phyloP scores from a whole-genome alignment of 2,113 vertebrate genomes.

The Picathartes gymnocephalus region DNA sequence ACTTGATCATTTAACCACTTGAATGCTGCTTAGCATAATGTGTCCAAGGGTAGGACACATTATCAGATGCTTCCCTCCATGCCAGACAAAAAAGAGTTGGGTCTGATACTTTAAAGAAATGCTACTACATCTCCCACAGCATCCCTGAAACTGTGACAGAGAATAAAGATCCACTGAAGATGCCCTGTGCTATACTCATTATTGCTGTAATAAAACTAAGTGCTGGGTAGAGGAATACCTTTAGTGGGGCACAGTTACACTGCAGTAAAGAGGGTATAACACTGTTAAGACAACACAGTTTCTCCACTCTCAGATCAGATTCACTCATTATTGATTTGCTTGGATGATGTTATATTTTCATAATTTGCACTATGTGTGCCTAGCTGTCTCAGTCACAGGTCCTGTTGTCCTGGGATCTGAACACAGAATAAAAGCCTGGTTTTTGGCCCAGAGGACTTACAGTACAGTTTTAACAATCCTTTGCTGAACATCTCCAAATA shows the following conservation, averaged over 20 bases:
- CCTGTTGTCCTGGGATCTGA: not conserved
- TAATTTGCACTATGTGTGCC: not conserved
- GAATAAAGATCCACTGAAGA: not conserved
- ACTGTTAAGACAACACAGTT: not conserved
- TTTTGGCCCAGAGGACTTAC: not conserved
- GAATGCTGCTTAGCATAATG: not conserved
- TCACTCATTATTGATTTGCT: not conserved
- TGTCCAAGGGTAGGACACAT: not conserved
- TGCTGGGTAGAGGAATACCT: not conserved
- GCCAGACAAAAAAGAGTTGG: not conserved
- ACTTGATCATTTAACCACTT: conserved; percentile 25
- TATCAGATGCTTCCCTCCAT: not conserved
- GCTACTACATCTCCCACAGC: not conserved
- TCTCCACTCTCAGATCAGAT: not conserved
- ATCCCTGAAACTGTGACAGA: not conserved
- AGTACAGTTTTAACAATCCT: not conserved
- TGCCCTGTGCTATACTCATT: not conserved
- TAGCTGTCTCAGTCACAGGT: not conserved
- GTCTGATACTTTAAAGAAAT: not conserved
- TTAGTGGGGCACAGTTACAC: not conserved
- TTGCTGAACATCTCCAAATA: conserved; percentile 29
- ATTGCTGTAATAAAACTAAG: conserved; percentile 15
- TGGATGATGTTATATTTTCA: not conserved
- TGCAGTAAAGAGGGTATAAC: not conserved
- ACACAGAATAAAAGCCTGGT: not conserved